Percentiles rank a stretch among this genome's conserved stretches.
phyloP scores from a whole-genome alignment of 2,113 vertebrate genomes.

The Ploceus nigricollis region DNA sequence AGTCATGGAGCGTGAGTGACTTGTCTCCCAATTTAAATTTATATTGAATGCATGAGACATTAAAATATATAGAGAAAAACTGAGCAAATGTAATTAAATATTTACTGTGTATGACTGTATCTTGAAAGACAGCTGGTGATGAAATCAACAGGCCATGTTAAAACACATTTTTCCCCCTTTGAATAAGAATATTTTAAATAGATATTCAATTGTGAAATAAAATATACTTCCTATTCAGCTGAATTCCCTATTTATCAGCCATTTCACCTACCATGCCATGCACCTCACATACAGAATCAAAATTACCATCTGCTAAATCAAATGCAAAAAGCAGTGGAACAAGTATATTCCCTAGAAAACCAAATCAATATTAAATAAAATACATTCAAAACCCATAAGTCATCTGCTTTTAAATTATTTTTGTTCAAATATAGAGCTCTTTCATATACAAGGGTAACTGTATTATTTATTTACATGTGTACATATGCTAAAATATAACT shows the following conservation, averaged over 20 bases:
- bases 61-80: not conserved
- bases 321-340: not conserved
- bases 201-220: not conserved
- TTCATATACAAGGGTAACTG: not conserved
- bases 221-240: not conserved
- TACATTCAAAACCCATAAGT: not conserved
- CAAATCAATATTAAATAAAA: not conserved
- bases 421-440: not conserved
- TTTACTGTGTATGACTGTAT: not conserved
- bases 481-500: not conserved
- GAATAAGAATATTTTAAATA: not conserved
- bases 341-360: not conserved
- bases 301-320: slow-evolving; percentile 2
- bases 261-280: not conserved
- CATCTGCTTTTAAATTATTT: not conserved
- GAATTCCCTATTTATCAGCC: not conserved
- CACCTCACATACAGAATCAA: not conserved
- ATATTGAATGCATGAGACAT: not conserved
- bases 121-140: not conserved
- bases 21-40: not conserved
- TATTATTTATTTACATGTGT: not conserved
- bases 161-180: not conserved
- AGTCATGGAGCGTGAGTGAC: fast-evolving
- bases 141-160: not conserved
- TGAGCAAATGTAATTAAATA: not conserved